Percentiles rank a stretch among this genome's conserved stretches.
phyloP scores from a whole-genome alignment of 2,888 invertebrate genomes.

The Eulithis testata region DNA sequence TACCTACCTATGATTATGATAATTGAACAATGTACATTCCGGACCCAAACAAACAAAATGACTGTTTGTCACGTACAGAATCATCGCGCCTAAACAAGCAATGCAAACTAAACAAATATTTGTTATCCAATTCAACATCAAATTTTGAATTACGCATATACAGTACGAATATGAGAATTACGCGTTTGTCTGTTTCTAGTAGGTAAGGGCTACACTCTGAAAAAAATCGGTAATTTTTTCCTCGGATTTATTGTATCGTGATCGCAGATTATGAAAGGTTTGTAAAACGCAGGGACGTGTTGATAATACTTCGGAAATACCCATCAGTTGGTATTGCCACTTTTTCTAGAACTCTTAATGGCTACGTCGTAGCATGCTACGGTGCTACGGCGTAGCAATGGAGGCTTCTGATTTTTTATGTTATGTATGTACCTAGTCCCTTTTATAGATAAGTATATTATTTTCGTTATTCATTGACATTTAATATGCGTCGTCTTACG shows the following conservation, averaged over 20 bases:
- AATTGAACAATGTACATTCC: not conserved
- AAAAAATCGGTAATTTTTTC: not conserved
- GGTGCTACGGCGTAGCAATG: no score
- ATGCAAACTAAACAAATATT: constrained; percentile 5
- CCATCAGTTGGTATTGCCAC: no score
- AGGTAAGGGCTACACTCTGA: no score
- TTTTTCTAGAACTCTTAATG: no score
- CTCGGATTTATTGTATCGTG: constrained; percentile 5
- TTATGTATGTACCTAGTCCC: no score
- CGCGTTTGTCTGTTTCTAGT: no score
- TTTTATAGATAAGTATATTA: no score
- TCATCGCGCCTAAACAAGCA: constrained; percentile 17
- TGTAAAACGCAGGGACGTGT: constrained; percentile 22
- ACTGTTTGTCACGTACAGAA: constrained; percentile 2
- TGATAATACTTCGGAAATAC: not conserved
- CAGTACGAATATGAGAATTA: not conserved
- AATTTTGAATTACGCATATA: constrained; percentile 1
- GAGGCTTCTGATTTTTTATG: no score
- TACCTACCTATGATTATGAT: constrained; percentile 1
- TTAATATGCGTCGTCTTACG: no score
- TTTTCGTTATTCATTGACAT: no score
- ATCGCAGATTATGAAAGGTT: constrained; percentile 11
- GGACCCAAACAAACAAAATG: not conserved
- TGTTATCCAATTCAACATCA: constrained; percentile 1
- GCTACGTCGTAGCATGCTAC: no score